Evolutionary conservation across 2,113 vertebrate species (phyloP).

Genomic region (Etia nguti): DNA sequence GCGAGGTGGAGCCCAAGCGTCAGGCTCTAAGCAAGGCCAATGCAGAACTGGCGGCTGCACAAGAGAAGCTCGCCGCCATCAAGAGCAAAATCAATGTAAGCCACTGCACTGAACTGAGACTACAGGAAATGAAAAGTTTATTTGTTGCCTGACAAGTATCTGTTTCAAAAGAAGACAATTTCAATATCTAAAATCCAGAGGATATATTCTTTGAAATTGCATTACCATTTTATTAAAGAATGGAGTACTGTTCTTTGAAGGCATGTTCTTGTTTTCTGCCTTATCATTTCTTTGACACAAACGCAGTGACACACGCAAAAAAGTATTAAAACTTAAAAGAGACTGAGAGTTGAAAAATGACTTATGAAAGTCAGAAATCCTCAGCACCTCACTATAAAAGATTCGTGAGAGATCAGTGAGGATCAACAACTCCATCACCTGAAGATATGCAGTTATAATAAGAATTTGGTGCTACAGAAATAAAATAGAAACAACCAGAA

Average conservation of each 20-base stretch:
- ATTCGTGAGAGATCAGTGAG: not conserved
- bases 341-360: not conserved
- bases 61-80: conserved; percentile 84
- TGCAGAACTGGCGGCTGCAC: conserved; percentile 79
- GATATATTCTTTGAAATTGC: not conserved
- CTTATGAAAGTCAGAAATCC: not conserved
- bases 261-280: not conserved
- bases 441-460: not conserved
- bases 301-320: not conserved
- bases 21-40: conserved; percentile 86
- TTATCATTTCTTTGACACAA: not conserved
- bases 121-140: conserved; percentile 7
- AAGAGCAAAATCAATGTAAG: conserved; percentile 89
- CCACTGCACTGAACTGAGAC: not conserved
- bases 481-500: conserved; percentile 2
- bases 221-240: not conserved
- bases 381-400: not conserved
- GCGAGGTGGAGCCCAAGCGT: conserved; percentile 91
- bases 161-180: not conserved
- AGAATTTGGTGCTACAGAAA: not conserved
- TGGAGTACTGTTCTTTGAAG: not conserved
- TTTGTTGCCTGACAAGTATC: not conserved
- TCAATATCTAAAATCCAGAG: not conserved
- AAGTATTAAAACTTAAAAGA: not conserved
- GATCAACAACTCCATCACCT: conserved; percentile 2